Evolutionary conservation across 2,113 vertebrate genomes (phyloP), one percentile per base, ranked within the genome.

Genomic region (Notarius quadriscutis): DNA sequence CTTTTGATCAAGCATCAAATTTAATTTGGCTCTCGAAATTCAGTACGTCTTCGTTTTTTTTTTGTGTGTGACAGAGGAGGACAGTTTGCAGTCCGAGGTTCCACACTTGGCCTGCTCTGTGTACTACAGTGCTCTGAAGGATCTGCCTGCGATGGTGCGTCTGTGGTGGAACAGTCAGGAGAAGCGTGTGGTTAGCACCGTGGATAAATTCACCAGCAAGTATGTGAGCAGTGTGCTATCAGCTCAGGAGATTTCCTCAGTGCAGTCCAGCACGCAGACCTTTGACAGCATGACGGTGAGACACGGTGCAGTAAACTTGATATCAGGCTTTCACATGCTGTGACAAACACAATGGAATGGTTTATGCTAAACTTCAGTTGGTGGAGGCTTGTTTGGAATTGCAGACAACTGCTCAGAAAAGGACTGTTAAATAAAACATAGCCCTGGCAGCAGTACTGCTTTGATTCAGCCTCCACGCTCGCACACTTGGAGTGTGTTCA

Each of bases 151-250:
- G 86, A 99, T 99, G 97, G 98, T 99, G 84, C 95, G 98, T 1
- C 95, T 99, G 51, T 99, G 98, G 97, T 99, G 98, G 98, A 99
- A 97, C 51, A 95, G 97, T 91, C 98, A 97, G 89, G 98, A 99
- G 91, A 99, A 99, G 92, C 96, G 97, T 5, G 96, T 99, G 88
- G 97, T 97, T 92, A 95, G 90, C 15, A 93, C 95, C 0, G 98
- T 97, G 79, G 98, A 99, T 92, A 97, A 96, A 93, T 99, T 99
- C 92, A 99, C 98, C 50, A 97, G 96, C 91, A 97, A 96, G 86
- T 97, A 98, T 0, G 97, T 99, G 90, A 99, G 97, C 88, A 95
- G 88, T 0, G 95, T 98, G 82, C 97, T 99, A 80, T 99, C 97
- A 0, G 95, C 95, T 5, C 97, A 99, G 94, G 98, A 99, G 93